Conservation (phyloP, 2,113 vertebrate species). For the Microtus pennsylvanicus region DNA sequence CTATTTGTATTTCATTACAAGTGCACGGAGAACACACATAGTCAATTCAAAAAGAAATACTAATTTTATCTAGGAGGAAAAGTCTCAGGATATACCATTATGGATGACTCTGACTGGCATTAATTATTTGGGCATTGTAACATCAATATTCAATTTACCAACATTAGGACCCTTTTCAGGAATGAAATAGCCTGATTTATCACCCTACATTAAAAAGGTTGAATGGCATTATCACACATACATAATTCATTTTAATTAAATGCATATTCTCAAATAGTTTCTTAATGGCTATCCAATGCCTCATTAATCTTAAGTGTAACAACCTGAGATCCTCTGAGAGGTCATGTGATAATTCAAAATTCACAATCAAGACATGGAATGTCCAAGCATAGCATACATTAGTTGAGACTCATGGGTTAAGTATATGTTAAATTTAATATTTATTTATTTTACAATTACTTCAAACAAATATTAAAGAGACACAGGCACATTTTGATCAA, state of each 20-base stretch:
- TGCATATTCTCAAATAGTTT: conserved; percentile 77
- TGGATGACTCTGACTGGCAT: conserved; percentile 65
- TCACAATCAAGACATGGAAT: conserved; percentile 55
- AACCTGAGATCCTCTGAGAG: conserved; percentile 73
- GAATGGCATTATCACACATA: conserved; percentile 79
- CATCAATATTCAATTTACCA: conserved; percentile 69
- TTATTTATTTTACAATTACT: background rate
- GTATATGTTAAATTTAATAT: background rate
- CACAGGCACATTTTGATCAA: background rate
- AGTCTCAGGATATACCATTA: conserved; percentile 61
- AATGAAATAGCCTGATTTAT: conserved; percentile 71
- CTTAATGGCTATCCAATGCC: conserved; percentile 74
- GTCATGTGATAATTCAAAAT: conserved; percentile 73
- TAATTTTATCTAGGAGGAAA: conserved; percentile 66
- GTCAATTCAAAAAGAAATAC: conserved; percentile 61
- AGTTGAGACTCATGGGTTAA: background rate
- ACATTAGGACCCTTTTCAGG: conserved; percentile 36
- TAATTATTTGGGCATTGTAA: conserved; percentile 73
- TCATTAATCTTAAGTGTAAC: conserved; percentile 82
- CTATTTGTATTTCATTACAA: conserved; percentile 59
- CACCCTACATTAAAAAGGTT: conserved; percentile 69
- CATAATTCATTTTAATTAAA: conserved; percentile 83
- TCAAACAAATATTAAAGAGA: conserved; percentile 12
- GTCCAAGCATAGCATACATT: background rate
- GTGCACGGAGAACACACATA: conserved; percentile 35